Percentiles rank a stretch among this genome's conserved stretches.
These are phyloP conservation scores for Diorhabda sublineata DNA, from an alignment of 1,140 invertebrate genomes.

Conservation along the genomic window DNA sequence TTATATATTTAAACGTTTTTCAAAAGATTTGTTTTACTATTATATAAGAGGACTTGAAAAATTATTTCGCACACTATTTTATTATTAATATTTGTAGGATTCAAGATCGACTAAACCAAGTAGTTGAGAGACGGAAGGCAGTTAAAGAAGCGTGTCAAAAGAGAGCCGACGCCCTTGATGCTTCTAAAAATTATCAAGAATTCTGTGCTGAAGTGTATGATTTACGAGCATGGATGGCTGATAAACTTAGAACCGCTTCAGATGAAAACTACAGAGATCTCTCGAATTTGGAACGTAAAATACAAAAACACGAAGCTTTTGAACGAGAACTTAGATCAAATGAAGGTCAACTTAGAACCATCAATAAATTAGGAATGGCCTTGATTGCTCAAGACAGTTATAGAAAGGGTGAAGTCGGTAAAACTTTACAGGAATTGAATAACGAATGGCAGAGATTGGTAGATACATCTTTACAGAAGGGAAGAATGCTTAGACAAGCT, in stretches of 20 bases:
- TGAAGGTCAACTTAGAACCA: conserved; percentile 78
- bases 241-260: conserved; percentile 85
- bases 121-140: conserved; percentile 64
- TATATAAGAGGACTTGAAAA: no score
- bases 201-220: conserved; percentile 86
- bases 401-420: conserved; percentile 62
- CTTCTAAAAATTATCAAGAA: conserved; percentile 76
- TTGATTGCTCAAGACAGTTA: conserved; percentile 69
- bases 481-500: conserved; percentile 71
- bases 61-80: no score
- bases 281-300: conserved; percentile 85
- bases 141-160: conserved; percentile 73
- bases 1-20: no score
- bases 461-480: conserved; percentile 74
- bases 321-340: conserved; percentile 91
- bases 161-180: conserved; percentile 67
- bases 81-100: conserved; percentile 53
- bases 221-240: conserved; percentile 81
- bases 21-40: no score
- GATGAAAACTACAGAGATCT: conserved; percentile 93
- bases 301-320: conserved; percentile 97
- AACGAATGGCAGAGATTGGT: conserved; percentile 69
- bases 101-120: conserved; percentile 68
- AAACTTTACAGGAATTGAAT: conserved; percentile 65
- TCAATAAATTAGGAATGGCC: conserved; percentile 74